phyloP scores from a whole-genome alignment of 2,113 vertebrate species.

The Microcebus jonahi region DNA sequence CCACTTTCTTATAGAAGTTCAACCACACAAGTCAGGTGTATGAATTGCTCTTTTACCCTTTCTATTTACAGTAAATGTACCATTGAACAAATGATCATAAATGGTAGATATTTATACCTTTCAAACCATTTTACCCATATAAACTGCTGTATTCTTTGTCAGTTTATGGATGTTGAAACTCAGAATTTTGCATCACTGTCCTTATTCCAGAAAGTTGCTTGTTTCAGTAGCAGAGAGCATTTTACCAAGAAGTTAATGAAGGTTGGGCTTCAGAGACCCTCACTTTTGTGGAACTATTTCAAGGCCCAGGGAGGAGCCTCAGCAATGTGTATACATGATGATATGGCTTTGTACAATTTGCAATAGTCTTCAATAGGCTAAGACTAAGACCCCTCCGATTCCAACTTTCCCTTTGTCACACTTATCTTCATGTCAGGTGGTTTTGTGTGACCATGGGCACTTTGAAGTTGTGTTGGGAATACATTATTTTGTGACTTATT shows the following conservation, averaged over 20 bases:
- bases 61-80: not conserved
- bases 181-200: not conserved
- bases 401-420: not conserved
- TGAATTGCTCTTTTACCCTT: not conserved
- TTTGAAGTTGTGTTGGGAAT: not conserved
- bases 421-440: not conserved
- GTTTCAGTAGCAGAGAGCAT: not conserved
- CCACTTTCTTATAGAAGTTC: not conserved
- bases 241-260: not conserved
- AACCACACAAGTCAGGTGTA: not conserved
- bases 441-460: not conserved
- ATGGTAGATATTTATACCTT: not conserved
- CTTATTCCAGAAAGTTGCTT: not conserved
- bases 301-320: not conserved
- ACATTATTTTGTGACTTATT: not conserved
- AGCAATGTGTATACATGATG: not conserved
- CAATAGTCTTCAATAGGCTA: not conserved
- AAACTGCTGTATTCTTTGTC: not conserved
- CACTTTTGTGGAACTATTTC: not conserved
- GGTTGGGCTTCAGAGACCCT: not conserved
- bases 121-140: not conserved
- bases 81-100: not conserved
- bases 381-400: not conserved
- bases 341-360: not conserved
- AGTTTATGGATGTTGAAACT: not conserved